A percentile compares a stretch with the other conserved stretches of the same genome.
Evolutionary conservation across 2,113 vertebrate genomes (phyloP).

Genomic region (Nematolebias whitei): DNA sequence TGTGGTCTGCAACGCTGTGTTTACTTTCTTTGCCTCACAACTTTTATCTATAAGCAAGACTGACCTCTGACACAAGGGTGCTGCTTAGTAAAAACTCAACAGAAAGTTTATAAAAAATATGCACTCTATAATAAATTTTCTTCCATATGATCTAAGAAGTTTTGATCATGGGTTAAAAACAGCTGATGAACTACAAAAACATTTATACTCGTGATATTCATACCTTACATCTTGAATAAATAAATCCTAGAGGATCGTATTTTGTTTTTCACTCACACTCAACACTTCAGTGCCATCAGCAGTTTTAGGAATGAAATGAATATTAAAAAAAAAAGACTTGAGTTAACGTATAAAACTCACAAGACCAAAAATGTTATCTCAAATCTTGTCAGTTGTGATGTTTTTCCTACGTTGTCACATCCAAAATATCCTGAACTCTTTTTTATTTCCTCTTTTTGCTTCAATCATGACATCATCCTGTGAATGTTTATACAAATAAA

Average conservation of each 20-base stretch:
- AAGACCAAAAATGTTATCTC: conserved; percentile 7
- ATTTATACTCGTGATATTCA: neutral
- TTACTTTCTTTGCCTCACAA: conserved; percentile 34
- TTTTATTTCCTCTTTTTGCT: conserved; percentile 4
- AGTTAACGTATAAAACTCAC: no score
- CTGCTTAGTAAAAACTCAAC: conserved; percentile 41
- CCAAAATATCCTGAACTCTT: conserved; percentile 3
- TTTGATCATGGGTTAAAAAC: neutral
- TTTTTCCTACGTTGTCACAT: conserved; percentile 14
- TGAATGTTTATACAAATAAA: conserved; percentile 36
- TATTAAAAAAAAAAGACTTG: conserved; percentile 2
- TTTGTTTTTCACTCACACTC: neutral
- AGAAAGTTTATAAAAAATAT: conserved; percentile 41
- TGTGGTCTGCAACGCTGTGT: conserved; percentile 10
- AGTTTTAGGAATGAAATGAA: neutral
- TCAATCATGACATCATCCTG: conserved; percentile 42
- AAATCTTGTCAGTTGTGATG: conserved; percentile 22
- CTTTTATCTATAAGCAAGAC: conserved; percentile 40
- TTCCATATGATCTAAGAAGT: conserved; percentile 24
- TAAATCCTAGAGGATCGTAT: no score
- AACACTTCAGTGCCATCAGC: neutral
- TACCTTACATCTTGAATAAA: conserved; percentile 1
- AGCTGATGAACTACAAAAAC: conserved; percentile 2
- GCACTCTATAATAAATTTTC: conserved; percentile 40
- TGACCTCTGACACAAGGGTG: conserved; percentile 46